Percentiles rank a stretch among this genome's conserved stretches.
Evolutionary conservation across 1,140 invertebrate species (phyloP).

Genomic region (Meloidogyne floridensis): DNA sequence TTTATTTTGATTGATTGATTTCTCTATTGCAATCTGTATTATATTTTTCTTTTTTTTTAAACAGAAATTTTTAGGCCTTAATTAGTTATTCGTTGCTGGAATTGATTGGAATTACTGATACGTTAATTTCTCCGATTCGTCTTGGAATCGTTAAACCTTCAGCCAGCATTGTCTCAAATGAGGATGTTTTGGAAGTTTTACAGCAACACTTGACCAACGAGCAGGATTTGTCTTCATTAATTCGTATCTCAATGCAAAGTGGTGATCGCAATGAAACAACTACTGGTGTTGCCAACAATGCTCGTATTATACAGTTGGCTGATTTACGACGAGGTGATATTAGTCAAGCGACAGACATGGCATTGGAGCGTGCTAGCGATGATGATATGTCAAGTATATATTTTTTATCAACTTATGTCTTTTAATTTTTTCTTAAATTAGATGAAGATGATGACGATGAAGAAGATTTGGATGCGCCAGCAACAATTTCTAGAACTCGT

Average conservation of each 20-base stretch:
- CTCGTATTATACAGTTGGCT: conserved; percentile 32
- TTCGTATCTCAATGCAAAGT: conserved; percentile 29
- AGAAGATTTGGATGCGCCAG: conserved; percentile 46
- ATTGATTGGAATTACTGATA: no score
- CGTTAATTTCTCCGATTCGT: no score
- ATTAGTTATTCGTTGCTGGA: no score
- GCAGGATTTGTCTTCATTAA: no score
- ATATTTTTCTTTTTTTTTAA: no score
- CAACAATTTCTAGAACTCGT: neutral
- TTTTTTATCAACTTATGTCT: neutral
- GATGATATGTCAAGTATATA: conserved; percentile 22
- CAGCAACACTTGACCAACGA: no score
- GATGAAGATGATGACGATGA: conserved; percentile 52
- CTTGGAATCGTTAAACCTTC: no score
- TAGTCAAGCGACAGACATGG: conserved; percentile 11
- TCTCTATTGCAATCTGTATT: no score
- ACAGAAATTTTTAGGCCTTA: no score
- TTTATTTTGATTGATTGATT: no score
- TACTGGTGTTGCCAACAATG: conserved; percentile 28
- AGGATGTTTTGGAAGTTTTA: no score
- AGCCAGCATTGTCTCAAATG: no score
- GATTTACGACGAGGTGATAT: neutral
- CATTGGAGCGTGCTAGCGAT: conserved; percentile 2
- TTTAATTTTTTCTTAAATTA: neutral
- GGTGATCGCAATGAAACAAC: conserved; percentile 33